Conservation (phyloP, 2,113 vertebrate species). For the Oncorhynchus nerka region DNA sequence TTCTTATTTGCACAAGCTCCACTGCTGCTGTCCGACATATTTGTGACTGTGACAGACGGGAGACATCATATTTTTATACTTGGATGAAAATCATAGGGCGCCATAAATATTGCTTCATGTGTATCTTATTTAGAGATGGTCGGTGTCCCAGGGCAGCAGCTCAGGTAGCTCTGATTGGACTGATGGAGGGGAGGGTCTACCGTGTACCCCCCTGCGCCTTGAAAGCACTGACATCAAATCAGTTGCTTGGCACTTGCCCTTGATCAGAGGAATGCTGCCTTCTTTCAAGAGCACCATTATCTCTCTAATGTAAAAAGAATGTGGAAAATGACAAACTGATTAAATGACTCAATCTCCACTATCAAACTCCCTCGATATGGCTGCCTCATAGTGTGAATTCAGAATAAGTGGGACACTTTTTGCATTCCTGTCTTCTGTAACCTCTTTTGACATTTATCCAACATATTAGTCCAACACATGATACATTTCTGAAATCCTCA, state of each 20-base stretch:
- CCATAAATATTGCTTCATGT: neutral
- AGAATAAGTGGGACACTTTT: too few relatives aligned
- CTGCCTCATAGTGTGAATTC: too few relatives aligned
- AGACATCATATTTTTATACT: too few relatives aligned
- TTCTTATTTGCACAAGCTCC: neutral
- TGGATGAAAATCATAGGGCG: neutral
- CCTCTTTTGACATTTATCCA: too few relatives aligned
- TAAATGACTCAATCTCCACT: neutral
- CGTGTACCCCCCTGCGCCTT: neutral
- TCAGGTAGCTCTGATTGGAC: neutral
- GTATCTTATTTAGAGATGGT: neutral
- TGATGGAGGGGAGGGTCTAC: too few relatives aligned
- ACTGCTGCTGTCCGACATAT: neutral
- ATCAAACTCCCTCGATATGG: constrained; percentile 1
- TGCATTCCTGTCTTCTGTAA: too few relatives aligned
- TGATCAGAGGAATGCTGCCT: constrained; percentile 21
- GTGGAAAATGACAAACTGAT: neutral
- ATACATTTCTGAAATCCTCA: too few relatives aligned
- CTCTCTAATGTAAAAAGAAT: neutral
- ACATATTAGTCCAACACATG: too few relatives aligned
- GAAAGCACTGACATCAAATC: constrained; percentile 2
- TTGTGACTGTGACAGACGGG: too few relatives aligned
- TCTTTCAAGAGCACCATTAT: constrained; percentile 23
- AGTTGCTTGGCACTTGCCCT: constrained; percentile 11
- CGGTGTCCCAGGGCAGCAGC: neutral